Base-by-base conservation (phyloP, 2,888 invertebrate genomes). In the Tenthredo notha region DNA sequence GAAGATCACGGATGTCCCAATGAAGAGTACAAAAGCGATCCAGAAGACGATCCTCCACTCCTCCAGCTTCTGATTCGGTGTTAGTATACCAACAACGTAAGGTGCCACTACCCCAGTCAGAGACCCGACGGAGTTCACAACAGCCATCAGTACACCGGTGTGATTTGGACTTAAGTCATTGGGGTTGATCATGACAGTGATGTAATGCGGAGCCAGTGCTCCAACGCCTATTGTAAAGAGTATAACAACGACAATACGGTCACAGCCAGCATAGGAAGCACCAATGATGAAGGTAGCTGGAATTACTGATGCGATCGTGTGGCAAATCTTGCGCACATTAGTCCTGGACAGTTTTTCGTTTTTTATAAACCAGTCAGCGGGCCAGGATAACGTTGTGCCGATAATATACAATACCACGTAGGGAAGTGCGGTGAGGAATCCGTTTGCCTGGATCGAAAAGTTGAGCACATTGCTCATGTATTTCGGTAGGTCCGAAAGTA, bases 31-130 rank as follows among this genome's bases (percentile, higher is more conserved):
- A 29, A 96, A 95, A 82, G 96, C 95, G n/a, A 97, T 95, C 96
- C 97, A 97, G 92, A 97, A 97, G 0, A 97, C 97, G 0, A 94
- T 90, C 58, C 96, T 94, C 97, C 97, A 93, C 50, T 75, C 75
- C n/a, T 25, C 9, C 4, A 75, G 43, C 75, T 50, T 10, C 90
- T 91, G 82, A 93, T 96, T 95, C 88, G 95, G 95, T 80, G 96
- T 96, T 87, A 96, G 92, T 54, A 95, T 92, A 18, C 96, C 96
- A 54, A 96, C 96, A 72, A 96, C 94, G 89, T 95, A 95, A 0
- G 96, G 96, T 0, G 96, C 96, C 37, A 96, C 93, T 88, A 97
- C 96, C 65, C 97, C 97, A 0, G 96, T 96, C 21, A 96, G 94
- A 0, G 96, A 96, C 21, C 96, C 97, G 74, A 96, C 95, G 0